Base-by-base conservation (phyloP, 2,888 invertebrate species). In the Drosophila ustulata region DNA sequence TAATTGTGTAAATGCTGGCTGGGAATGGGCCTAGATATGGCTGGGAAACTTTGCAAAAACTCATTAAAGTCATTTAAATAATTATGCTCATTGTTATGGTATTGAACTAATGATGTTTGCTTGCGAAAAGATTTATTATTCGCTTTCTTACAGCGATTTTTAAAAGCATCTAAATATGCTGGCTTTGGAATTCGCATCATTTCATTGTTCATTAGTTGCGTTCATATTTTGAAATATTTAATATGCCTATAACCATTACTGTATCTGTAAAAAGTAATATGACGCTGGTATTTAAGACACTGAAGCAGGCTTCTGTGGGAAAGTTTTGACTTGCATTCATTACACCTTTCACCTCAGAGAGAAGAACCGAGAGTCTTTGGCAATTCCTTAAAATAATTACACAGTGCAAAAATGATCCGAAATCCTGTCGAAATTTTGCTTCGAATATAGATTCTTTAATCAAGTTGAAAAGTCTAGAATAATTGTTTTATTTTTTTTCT, bases 1-100 rank as follows among this genome's bases (percentile, higher is more conserved):
- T 59, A 74, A 73, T 76, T 73, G 58, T 75, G 76, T 46, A 71
- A 71, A 71, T 43, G 51, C 34, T 34, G 32, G 11, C n/a, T 52
- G 49, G 30, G 18, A 18, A 18, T 18, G 18, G 18, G 18, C 18
- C 18, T 18, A 18, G 18, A 18, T 1, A 18, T 18, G 18, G 18
- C 18, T 18, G 18, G 18, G 66, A 57, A 56, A 56, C 28, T 55
- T 3, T n/a, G 30, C 32, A 39, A 47, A 57, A 45, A 25, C 63
- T 52, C 79, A 74, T 73, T 74, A 51, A 46, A 74, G 61, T 55
- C 64, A 61, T 50, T 68, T 45, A 53, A 61, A 61, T 68, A 75
- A 64, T 75, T 49, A 75, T 56, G 47, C n/a, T 73, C 51, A 39
- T 59, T 66, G 28, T 56, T 45, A 41, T 13, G 18, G 50, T 34